These are phyloP conservation scores for Berghia stephanieae DNA, from an alignment of 1,140 invertebrate genomes.

Conservation along the genomic window DNA sequence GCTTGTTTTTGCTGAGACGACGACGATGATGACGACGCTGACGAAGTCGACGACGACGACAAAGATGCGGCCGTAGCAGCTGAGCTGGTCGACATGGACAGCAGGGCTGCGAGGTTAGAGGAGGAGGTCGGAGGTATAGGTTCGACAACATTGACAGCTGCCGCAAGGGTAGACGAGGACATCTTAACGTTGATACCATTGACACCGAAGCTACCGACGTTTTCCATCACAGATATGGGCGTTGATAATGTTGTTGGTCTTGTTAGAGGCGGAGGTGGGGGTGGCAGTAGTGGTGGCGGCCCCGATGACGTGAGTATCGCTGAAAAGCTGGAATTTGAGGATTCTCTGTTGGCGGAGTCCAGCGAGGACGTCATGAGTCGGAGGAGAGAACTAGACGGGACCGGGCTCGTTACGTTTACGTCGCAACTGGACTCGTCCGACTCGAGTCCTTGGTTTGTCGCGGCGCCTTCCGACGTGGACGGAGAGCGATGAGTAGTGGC, in stretches of 20 bases:
- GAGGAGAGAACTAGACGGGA: neutral
- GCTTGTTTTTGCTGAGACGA: no score
- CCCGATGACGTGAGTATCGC: no score
- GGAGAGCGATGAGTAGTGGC: neutral
- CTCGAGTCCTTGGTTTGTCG: neutral
- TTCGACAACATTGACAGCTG: no score
- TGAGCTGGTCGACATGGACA: no score
- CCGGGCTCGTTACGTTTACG: conserved; percentile 8
- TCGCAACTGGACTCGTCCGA: neutral
- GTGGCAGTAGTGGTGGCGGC: neutral
- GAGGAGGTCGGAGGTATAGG: no score
- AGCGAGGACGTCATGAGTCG: neutral
- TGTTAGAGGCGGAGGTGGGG: neutral
- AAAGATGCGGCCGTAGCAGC: no score
- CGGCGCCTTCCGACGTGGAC: neutral
- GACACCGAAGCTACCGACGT: neutral
- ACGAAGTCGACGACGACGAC: no score
- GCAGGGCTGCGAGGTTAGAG: no score
- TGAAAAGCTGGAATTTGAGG: no score
- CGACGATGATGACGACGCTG: no score
- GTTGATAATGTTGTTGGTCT: neutral
- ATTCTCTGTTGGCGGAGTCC: neutral
- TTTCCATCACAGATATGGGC: neutral
- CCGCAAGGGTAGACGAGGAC: no score
- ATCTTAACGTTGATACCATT: no score